These are phyloP conservation scores for Pantelozetes paolii DNA, from an alignment of 2,888 invertebrate species.

Conservation along the genomic window DNA sequence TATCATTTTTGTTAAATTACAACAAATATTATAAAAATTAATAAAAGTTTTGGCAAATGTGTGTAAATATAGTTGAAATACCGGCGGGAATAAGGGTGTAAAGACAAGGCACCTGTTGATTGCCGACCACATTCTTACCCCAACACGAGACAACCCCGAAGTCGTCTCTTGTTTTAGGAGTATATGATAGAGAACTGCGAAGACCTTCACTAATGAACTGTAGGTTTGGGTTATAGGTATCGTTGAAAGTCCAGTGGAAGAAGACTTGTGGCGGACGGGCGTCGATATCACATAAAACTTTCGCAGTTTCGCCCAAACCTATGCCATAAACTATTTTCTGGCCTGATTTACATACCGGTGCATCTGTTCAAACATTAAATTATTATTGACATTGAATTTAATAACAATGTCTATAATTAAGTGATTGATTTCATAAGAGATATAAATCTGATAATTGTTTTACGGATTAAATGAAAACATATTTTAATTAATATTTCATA, in stretches of 20 bases:
- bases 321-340: conserved; percentile 41
- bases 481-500: too few species aligned
- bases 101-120: conserved; percentile 31
- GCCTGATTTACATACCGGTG: conserved; percentile 36
- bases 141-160: conserved; percentile 37
- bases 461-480: too few species aligned
- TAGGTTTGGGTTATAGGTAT: conserved; percentile 3
- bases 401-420: too few species aligned
- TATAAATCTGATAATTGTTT: not conserved
- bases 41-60: not conserved
- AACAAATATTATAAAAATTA: too few species aligned
- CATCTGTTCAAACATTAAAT: conserved; percentile 24
- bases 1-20: not conserved
- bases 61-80: not conserved
- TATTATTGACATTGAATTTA: too few species aligned
- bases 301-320: conserved; percentile 36
- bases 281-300: conserved; percentile 41
- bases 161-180: conserved; percentile 26
- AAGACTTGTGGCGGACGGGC: conserved; percentile 24
- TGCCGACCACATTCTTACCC: conserved; percentile 37
- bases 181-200: conserved; percentile 36
- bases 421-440: too few species aligned
- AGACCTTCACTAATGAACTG: conserved; percentile 33
- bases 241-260: conserved; percentile 39
- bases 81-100: conserved; percentile 39